These are phyloP conservation scores for Drosophila melanogaster DNA, from an alignment of 1,140 invertebrate genomes.

Conservation along the genomic window Release_6_plus_ISO1_MT NC_004354.4:21119501-21120000, in stretches of 20 bases:
- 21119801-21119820: constrained; percentile 30
- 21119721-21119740: too few relatives aligned
- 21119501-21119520: constrained; percentile 85
- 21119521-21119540: constrained; percentile 67
- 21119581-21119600: constrained; percentile 88
- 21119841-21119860: constrained; percentile 43
- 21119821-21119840: constrained; percentile 19
- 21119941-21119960: constrained; percentile 86
- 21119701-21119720: too few relatives aligned
- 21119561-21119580: constrained; percentile 84
- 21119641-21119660: constrained; percentile 88
- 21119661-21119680: constrained; percentile 85
- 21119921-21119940: constrained; percentile 86
- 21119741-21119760: not conserved
- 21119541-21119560: constrained; percentile 35
- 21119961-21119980: constrained; percentile 61
- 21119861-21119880: constrained; percentile 86
- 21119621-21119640: constrained; percentile 87
- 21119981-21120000: constrained; percentile 46
- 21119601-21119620: constrained; percentile 86
- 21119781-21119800: constrained; percentile 62
- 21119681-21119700: too few relatives aligned
- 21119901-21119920: constrained; percentile 85
- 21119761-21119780: constrained; percentile 34
- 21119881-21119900: constrained; percentile 86